Percentiles rank a stretch among this genome's conserved stretches.
Evolutionary conservation across 2,797 vertebrate species (phyloP).

Genomic region (Poecilia velifera): DNA sequence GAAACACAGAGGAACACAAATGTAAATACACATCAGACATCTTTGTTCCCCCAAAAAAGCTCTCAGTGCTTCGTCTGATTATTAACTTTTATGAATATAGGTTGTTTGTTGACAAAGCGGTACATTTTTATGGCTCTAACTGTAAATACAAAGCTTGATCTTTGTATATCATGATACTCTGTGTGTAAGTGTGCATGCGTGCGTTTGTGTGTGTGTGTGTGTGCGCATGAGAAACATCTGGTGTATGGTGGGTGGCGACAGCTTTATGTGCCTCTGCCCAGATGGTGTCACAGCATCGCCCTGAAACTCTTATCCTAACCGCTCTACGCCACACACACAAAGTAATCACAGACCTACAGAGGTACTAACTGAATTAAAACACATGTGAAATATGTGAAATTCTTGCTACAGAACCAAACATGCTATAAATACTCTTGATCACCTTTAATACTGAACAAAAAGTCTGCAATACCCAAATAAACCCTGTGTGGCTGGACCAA

Average conservation of each 20-base stretch:
- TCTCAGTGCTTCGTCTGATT: slow-evolving; percentile 19
- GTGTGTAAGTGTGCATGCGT: slow-evolving; percentile 52
- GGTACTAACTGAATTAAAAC: slow-evolving; percentile 37
- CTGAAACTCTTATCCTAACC: slow-evolving; percentile 83
- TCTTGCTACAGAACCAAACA: slow-evolving; percentile 27
- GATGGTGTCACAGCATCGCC: slow-evolving; percentile 85
- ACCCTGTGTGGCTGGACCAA: slow-evolving; percentile 59
- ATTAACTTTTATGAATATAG: slow-evolving; percentile 17
- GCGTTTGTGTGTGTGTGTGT: slow-evolving; percentile 61
- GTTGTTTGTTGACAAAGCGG: slow-evolving; percentile 28
- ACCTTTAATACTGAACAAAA: slow-evolving; percentile 80
- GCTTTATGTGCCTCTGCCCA: slow-evolving; percentile 85
- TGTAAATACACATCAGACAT: slow-evolving; percentile 38
- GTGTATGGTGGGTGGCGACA: slow-evolving; percentile 81
- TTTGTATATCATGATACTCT: slow-evolving; percentile 47
- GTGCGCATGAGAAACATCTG: slow-evolving; percentile 83
- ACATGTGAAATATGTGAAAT: slow-evolving; percentile 42
- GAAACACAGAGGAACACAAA: slow-evolving; percentile 39
- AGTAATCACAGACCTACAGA: slow-evolving; percentile 29
- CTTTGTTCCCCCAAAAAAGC: neutral
- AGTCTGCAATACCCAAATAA: slow-evolving; percentile 73
- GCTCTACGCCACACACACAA: slow-evolving; percentile 58
- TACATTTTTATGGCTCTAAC: slow-evolving; percentile 26
- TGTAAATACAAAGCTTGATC: slow-evolving; percentile 40
- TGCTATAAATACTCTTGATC: slow-evolving; percentile 30